These are phyloP conservation scores for Sesia bembeciformis DNA, from an alignment of 2,888 invertebrate species.

Conservation along the genomic window DNA sequence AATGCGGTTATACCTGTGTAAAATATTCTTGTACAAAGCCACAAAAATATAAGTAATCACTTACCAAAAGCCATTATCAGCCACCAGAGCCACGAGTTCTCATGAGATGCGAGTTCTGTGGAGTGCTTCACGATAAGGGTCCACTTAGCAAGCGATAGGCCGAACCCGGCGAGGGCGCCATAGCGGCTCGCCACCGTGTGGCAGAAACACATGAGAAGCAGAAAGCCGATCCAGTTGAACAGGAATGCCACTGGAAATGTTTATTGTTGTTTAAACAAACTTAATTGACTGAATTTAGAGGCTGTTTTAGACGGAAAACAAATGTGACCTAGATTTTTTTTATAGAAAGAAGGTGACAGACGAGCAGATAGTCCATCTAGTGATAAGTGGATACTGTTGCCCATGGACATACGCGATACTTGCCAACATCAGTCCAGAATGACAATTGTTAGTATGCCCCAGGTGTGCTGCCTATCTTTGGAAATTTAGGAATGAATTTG, in stretches of 20 bases:
- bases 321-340: no score
- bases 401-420: no score
- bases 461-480: no score
- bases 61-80: slow-evolving; percentile 92
- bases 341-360: no score
- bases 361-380: no score
- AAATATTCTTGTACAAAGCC: no score
- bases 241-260: slow-evolving; percentile 86
- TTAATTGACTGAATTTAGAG: not conserved
- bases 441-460: no score
- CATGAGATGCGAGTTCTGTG: slow-evolving; percentile 88
- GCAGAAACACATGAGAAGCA: slow-evolving; percentile 93
- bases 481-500: no score
- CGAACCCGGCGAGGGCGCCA: slow-evolving; percentile 94
- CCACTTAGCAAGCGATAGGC: slow-evolving; percentile 95
- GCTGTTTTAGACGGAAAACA: not conserved
- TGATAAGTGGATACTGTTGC: no score
- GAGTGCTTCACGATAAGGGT: slow-evolving; percentile 94
- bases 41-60: slow-evolving; percentile 9
- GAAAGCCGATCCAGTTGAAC: slow-evolving; percentile 96
- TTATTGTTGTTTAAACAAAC: not conserved
- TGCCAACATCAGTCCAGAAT: no score
- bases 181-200: slow-evolving; percentile 95
- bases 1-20: no score
- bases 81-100: slow-evolving; percentile 95